Conservation (phyloP, 2,797 vertebrate species). For the Threskiornis aethiopicus region DNA sequence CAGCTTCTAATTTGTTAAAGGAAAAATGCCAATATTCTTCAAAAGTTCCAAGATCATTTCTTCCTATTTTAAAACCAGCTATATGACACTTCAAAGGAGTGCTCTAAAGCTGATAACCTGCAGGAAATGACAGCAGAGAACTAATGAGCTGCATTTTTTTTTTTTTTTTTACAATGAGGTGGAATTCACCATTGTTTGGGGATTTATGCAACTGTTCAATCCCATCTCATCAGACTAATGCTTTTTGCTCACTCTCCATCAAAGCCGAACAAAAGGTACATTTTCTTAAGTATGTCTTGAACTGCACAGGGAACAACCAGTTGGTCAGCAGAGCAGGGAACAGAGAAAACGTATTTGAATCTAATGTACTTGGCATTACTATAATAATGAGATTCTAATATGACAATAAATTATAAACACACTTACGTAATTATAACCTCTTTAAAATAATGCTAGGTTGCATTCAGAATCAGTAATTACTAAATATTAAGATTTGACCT, state of each 20-base stretch:
- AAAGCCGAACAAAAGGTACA: background rate
- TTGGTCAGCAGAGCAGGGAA: background rate
- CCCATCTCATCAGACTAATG: background rate
- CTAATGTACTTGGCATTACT: background rate
- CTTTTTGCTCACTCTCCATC: background rate
- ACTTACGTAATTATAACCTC: background rate
- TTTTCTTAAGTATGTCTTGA: background rate
- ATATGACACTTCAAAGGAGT: background rate
- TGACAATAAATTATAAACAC: background rate
- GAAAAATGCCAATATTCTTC: constrained; percentile 37
- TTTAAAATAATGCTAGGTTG: background rate
- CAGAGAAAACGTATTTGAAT: background rate
- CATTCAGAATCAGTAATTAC: background rate
- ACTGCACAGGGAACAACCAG: background rate
- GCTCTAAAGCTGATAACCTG: constrained; percentile 5
- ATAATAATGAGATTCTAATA: background rate
- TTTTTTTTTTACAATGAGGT: background rate
- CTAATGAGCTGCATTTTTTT: background rate
- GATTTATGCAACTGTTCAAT: background rate
- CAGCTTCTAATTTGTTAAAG: constrained; percentile 47
- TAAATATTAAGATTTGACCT: background rate
- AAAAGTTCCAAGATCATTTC: constrained; percentile 10
- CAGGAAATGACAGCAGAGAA: constrained; percentile 36
- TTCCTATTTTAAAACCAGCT: constrained; percentile 8
- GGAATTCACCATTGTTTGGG: background rate